These are phyloP conservation scores for Hephaestus fuliginosus DNA, from an alignment of 2,797 vertebrate species.

Conservation along the genomic window DNA sequence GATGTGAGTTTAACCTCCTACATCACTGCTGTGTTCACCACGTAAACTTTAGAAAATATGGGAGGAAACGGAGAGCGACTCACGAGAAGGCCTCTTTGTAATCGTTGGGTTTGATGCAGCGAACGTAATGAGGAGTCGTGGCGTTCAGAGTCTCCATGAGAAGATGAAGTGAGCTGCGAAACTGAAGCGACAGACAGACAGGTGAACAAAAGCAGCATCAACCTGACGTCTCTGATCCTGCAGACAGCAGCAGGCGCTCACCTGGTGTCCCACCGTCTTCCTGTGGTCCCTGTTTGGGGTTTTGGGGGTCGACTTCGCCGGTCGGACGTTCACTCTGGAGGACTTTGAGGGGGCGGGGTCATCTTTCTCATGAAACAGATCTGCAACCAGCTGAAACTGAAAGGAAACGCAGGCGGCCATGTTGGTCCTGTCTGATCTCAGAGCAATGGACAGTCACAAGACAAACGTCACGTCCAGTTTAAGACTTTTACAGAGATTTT, in stretches of 20 bases:
- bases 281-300: constrained; percentile 92
- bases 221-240: fast-evolving
- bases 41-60: too few species aligned
- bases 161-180: constrained; percentile 92
- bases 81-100: constrained; percentile 93
- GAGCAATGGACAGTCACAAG: too few species aligned
- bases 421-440: neutral
- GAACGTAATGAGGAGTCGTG: constrained; percentile 96
- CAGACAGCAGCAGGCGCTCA: constrained; percentile 56
- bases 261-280: constrained; percentile 96
- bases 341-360: constrained; percentile 66
- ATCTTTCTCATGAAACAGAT: constrained; percentile 91
- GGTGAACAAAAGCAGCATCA: neutral
- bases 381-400: constrained; percentile 92
- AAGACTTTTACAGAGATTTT: too few species aligned
- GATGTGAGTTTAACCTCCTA: neutral
- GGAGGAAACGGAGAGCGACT: constrained; percentile 69
- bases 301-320: constrained; percentile 86
- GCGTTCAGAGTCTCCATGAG: constrained; percentile 97
- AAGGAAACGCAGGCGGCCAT: neutral
- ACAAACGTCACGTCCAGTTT: too few species aligned
- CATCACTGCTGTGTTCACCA: too few species aligned
- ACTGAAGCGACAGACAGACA: constrained; percentile 80
- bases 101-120: constrained; percentile 98
- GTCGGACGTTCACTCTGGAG: constrained; percentile 87